phyloP scores from a whole-genome alignment of 2,113 vertebrate species.

The Elephantulus edwardii region DNA sequence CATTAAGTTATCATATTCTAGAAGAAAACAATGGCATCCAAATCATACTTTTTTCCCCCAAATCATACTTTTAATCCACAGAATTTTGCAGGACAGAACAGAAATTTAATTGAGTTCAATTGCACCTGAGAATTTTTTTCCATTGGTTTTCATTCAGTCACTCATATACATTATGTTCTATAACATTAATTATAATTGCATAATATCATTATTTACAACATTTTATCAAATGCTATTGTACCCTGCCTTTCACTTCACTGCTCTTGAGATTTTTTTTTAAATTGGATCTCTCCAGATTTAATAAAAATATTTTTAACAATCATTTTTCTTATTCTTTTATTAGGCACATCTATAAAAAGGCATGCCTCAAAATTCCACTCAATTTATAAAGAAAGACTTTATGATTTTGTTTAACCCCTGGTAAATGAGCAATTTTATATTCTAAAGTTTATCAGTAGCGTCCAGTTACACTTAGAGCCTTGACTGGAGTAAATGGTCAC shows the following conservation, averaged over 20 bases:
- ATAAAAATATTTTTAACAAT: background rate
- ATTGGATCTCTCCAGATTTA: no score
- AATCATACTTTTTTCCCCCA: no score
- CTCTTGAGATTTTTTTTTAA: no score
- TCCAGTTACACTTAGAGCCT: conserved; percentile 23
- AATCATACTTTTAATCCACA: no score
- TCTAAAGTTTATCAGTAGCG: background rate
- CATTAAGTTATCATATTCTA: background rate
- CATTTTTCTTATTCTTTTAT: background rate
- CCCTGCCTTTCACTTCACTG: no score
- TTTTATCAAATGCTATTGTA: no score
- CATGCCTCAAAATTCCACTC: background rate
- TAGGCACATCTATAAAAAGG: background rate
- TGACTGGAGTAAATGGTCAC: background rate
- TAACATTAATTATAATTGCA: no score
- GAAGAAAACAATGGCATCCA: background rate
- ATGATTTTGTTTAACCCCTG: background rate
- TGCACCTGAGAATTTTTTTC: background rate
- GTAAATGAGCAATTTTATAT: background rate
- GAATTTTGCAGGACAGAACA: background rate
- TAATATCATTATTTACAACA: no score
- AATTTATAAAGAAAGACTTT: background rate
- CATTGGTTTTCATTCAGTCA: background rate
- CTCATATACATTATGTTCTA: no score
- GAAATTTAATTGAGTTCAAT: background rate